Percentiles rank a stretch among this genome's conserved stretches.
Evolutionary conservation across 2,113 vertebrate genomes (phyloP).

Genomic region (Piprites chloris): DNA sequence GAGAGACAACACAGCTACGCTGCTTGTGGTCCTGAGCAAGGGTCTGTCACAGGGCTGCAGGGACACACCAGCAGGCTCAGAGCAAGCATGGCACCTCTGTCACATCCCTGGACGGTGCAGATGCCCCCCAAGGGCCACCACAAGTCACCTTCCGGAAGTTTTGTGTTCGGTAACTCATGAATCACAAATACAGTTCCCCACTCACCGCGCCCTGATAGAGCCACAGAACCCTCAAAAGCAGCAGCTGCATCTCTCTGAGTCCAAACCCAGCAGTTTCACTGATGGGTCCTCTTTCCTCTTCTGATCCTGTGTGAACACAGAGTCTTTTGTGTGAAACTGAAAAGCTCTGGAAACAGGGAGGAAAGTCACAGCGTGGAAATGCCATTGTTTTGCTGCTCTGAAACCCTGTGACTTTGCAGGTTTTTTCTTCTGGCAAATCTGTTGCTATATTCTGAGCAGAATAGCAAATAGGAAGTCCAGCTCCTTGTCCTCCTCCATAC

Average conservation of each 20-base stretch:
- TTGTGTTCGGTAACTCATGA: fast-evolving
- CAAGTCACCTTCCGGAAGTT: background rate
- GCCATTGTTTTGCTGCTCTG: background rate
- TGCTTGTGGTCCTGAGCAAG: background rate
- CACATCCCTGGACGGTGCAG: background rate
- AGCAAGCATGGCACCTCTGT: background rate
- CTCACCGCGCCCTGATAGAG: fast-evolving
- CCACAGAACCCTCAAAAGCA: background rate
- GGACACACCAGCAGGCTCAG: background rate
- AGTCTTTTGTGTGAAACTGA: background rate
- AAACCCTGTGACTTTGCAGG: background rate
- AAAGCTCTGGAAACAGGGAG: background rate
- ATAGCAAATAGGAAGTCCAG: background rate
- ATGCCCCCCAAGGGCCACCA: background rate
- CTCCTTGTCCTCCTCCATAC: background rate
- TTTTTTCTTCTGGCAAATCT: background rate
- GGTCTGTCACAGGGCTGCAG: background rate
- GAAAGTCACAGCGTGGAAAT: background rate
- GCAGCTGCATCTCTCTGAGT: background rate
- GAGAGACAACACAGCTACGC: fast-evolving
- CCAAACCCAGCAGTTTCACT: background rate
- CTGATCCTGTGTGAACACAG: background rate
- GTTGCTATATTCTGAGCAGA: background rate
- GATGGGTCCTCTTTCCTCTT: background rate
- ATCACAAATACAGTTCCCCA: background rate